Evolutionary conservation across 64 coral and sea anemone species (phyloP).

Genomic region (Montipora capricornis): DNA sequence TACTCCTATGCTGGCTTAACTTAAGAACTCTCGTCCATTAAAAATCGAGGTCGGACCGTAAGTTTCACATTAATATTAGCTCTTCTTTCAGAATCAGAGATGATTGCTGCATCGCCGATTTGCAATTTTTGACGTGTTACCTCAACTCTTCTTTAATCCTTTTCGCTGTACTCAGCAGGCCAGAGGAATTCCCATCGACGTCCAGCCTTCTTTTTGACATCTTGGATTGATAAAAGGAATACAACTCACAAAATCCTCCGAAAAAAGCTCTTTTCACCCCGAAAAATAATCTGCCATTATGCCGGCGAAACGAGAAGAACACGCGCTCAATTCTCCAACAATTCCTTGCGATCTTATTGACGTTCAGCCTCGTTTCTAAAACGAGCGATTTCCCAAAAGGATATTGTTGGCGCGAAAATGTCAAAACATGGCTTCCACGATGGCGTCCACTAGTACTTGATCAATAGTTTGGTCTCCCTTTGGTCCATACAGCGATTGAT

Average conservation of each 20-base stretch:
- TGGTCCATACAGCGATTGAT: no score
- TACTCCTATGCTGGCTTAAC: no score
- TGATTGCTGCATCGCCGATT: not conserved
- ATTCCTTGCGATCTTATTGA: not conserved
- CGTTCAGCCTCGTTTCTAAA: not conserved
- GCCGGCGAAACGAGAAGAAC: conserved; percentile 4
- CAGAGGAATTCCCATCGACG: conserved; percentile 73
- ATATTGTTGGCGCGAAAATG: no score
- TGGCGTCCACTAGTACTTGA: no score
- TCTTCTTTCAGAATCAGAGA: not conserved
- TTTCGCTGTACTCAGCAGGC: conserved; percentile 74
- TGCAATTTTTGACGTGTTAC: not conserved
- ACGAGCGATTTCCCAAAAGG: not conserved
- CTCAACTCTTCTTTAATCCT: conserved; percentile 90
- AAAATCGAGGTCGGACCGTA: no score
- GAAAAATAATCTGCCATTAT: not conserved
- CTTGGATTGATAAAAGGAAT: not conserved
- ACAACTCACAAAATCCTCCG: not conserved
- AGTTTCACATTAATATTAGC: no score
- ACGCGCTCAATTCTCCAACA: not conserved
- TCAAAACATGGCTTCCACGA: no score
- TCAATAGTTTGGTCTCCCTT: no score
- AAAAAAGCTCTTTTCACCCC: not conserved
- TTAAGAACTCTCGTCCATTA: no score
- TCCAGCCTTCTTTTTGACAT: conserved; percentile 98